phyloP scores from a whole-genome alignment of 2,113 vertebrate genomes.

The Saimiri boliviensis region DNA sequence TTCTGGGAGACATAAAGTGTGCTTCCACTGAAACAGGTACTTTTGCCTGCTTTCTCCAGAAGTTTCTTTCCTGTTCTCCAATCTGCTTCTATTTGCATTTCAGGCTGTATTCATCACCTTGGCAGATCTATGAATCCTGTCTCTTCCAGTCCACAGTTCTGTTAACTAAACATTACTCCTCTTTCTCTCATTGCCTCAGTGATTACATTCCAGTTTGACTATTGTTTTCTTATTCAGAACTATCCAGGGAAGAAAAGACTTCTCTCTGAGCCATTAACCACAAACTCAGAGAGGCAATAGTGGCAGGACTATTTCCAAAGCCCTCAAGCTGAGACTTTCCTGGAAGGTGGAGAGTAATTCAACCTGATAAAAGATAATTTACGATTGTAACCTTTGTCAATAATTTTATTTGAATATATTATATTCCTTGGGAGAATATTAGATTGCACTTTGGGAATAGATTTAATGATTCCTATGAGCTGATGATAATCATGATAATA shows the following conservation, averaged over 20 bases:
- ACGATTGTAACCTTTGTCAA: not conserved
- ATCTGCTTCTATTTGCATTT: not conserved
- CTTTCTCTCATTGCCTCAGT: not conserved
- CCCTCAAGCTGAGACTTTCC: not conserved
- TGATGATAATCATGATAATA: not conserved
- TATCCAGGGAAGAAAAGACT: not conserved
- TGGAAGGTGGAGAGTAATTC: not conserved
- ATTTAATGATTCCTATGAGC: not conserved
- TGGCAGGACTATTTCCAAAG: not conserved
- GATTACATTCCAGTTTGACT: not conserved
- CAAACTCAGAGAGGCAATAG: not conserved
- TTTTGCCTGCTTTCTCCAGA: not conserved
- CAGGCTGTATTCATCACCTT: not conserved
- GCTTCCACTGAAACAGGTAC: not conserved
- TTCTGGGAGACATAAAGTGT: not conserved
- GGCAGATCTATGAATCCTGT: not conserved
- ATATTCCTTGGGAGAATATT: not conserved
- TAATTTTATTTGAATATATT: slow-evolving; percentile 20
- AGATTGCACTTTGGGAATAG: not conserved
- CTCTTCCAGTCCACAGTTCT: not conserved
- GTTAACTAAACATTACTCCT: not conserved
- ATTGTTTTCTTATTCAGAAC: slow-evolving; percentile 24
- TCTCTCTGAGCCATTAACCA: not conserved
- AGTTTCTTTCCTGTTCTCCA: not conserved
- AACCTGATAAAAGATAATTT: not conserved